phyloP scores from a whole-genome alignment of 2,113 vertebrate genomes.

The Cettia cetti region DNA sequence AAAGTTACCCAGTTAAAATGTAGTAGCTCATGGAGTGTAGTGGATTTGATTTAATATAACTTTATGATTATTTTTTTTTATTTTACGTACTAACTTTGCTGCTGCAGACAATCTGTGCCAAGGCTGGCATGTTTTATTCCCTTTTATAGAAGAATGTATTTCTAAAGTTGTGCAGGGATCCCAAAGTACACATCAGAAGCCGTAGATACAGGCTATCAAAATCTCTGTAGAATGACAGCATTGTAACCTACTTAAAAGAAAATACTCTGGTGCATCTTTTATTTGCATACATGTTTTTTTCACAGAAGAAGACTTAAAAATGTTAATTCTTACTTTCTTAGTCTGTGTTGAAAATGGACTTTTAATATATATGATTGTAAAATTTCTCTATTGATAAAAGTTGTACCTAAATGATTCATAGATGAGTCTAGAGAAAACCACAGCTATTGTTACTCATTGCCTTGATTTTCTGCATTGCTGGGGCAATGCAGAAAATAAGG shows the following conservation, averaged over 20 bases:
- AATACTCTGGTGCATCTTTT: neutral
- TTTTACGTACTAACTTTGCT: neutral
- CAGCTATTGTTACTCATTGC: neutral
- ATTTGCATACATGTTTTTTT: neutral
- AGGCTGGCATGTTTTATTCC: conserved; percentile 9
- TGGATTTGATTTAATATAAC: neutral
- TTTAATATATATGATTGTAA: neutral
- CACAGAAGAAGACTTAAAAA: neutral
- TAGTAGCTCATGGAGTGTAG: neutral
- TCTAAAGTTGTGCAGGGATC: neutral
- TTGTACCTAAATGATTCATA: neutral
- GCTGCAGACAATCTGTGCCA: neutral
- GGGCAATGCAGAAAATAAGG: neutral
- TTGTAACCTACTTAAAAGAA: conserved; percentile 1
- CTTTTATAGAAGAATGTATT: neutral
- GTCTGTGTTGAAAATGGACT: neutral
- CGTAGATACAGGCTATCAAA: neutral
- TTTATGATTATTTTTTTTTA: neutral
- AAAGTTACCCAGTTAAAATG: neutral
- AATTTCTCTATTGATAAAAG: neutral
- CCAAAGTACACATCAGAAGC: neutral
- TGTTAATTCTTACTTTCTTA: neutral
- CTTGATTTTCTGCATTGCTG: neutral
- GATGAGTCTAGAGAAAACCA: neutral
- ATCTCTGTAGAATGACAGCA: neutral